A percentile compares a stretch with the other conserved stretches of the same genome.
These are phyloP conservation scores for Muraenolepis orangiensis DNA, from an alignment of 2,797 vertebrate genomes.

Conservation along the genomic window DNA sequence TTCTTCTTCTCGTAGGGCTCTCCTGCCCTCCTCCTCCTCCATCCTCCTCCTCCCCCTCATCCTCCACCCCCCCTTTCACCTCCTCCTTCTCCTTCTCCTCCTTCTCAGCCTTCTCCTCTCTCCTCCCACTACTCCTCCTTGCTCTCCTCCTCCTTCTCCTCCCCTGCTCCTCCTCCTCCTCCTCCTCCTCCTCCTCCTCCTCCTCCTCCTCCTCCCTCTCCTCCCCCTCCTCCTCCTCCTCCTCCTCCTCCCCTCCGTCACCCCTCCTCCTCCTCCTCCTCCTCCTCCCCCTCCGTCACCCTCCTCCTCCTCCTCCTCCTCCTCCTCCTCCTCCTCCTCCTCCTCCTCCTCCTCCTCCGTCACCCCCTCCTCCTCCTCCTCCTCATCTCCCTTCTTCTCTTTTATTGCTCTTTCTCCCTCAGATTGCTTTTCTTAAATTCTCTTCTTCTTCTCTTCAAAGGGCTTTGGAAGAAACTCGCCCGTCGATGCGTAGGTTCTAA, in stretches of 20 bases:
- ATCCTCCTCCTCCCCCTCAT: neutral
- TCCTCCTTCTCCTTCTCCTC: too few species aligned
- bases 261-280: too few species aligned
- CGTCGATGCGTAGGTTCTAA: conserved; percentile 14
- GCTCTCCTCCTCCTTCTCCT: too few species aligned
- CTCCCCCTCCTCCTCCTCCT: neutral
- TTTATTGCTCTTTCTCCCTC: neutral
- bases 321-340: conserved; percentile 2
- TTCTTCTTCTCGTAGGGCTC: too few species aligned
- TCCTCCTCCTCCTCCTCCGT: neutral
- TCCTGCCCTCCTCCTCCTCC: neutral
- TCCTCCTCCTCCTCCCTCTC: neutral
- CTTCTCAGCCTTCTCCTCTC: too few species aligned
- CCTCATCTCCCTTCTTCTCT: too few species aligned
- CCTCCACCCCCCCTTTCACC: too few species aligned
- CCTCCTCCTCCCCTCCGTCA: too few species aligned
- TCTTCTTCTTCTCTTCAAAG: conserved; percentile 9
- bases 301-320: too few species aligned
- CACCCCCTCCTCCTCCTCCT: neutral
- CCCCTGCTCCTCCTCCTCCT: neutral
- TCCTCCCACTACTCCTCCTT: too few species aligned
- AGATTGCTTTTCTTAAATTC: neutral
- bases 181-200: conserved; percentile 3
- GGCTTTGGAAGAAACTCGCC: conserved; percentile 7
- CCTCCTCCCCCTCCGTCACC: too few species aligned